These are phyloP conservation scores for Montipora cactus DNA, from an alignment of 64 coral and sea anemone species.

Conservation along the genomic window DNA sequence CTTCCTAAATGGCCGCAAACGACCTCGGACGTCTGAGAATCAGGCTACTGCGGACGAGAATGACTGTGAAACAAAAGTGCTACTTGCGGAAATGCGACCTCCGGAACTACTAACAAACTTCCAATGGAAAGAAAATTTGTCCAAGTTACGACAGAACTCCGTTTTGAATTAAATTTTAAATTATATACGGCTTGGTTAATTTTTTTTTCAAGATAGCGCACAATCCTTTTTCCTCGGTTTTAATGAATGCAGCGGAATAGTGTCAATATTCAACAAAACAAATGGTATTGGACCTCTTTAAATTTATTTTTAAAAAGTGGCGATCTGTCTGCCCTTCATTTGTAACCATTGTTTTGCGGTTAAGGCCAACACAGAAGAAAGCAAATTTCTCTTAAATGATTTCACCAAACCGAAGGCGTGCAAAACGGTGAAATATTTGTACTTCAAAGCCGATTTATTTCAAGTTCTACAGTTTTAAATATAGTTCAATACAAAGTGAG, in stretches of 20 bases:
- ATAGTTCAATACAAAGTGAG: no score
- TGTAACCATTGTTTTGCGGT: not conserved
- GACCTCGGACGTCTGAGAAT: no score
- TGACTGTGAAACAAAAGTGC: no score
- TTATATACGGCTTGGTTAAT: not conserved
- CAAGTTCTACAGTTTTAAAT: no score
- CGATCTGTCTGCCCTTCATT: not conserved
- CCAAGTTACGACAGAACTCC: no score
- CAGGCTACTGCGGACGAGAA: no score
- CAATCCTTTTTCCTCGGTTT: not conserved
- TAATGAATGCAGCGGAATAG: not conserved
- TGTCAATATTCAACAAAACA: slow-evolving; percentile 14
- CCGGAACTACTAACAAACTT: no score
- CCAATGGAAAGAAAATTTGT: no score
- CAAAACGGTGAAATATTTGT: not conserved
- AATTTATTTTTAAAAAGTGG: not conserved
- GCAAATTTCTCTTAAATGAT: not conserved
- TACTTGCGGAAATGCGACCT: no score
- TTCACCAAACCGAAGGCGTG: not conserved
- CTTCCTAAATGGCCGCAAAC: no score
- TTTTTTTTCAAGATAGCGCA: not conserved
- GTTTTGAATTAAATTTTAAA: no score
- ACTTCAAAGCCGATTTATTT: no score
- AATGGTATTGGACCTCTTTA: slow-evolving; percentile 17
- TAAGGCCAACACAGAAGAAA: not conserved